Evolutionary conservation across 2,113 vertebrate genomes (phyloP).

Genomic region (Cyprinodon brontotheroides): DNA sequence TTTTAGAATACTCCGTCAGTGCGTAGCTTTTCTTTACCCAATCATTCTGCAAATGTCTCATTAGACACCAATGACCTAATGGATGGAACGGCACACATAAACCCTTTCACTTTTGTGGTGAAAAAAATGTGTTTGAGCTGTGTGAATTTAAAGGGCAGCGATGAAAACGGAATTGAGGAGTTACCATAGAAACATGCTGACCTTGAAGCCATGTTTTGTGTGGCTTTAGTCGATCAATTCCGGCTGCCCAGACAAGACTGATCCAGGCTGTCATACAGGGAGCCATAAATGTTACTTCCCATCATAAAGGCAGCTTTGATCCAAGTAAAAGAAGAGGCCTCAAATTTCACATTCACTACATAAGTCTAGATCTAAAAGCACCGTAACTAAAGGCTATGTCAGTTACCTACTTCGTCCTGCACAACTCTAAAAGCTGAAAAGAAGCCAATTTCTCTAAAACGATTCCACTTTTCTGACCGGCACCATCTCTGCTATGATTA

Average conservation of each 20-base stretch:
- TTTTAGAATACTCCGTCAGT: neutral
- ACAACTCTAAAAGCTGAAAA: neutral
- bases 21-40: neutral
- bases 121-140: neutral
- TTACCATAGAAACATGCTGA: slow-evolving; percentile 33
- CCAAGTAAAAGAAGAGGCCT: neutral
- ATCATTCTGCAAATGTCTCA: neutral
- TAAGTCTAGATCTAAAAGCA: neutral
- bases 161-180: slow-evolving; percentile 11
- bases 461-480: no score
- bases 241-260: slow-evolving; percentile 33
- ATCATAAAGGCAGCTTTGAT: slow-evolving; percentile 7
- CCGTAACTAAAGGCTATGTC: neutral
- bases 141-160: neutral
- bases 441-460: neutral
- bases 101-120: neutral
- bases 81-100: neutral
- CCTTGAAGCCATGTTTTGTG: slow-evolving; percentile 16
- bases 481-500: neutral
- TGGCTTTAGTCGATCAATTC: slow-evolving; percentile 41
- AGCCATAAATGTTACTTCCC: slow-evolving; percentile 19
- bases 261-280: slow-evolving; percentile 19
- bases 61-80: neutral
- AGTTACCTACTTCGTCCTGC: neutral
- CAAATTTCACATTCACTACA: neutral